phyloP scores from a whole-genome alignment of 2,888 invertebrate species.

The Melolontha melolontha region DNA sequence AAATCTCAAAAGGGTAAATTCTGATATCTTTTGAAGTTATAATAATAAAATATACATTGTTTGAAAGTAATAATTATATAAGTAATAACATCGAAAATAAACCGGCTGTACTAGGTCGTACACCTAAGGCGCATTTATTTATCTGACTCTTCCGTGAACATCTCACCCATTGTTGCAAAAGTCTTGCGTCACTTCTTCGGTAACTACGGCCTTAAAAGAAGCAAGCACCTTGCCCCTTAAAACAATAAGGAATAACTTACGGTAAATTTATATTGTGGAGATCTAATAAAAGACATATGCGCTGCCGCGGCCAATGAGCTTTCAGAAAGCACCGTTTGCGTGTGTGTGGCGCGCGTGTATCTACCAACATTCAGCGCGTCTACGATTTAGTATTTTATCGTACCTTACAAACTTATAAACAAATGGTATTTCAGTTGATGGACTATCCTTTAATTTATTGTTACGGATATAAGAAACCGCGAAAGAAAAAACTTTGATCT shows the following conservation, averaged over 20 bases:
- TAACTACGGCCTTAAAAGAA: slow-evolving; percentile 4
- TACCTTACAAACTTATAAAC: slow-evolving; percentile 41
- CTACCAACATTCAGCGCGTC: slow-evolving; percentile 35
- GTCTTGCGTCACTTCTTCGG: slow-evolving; percentile 41
- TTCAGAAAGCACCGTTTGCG: slow-evolving; percentile 49
- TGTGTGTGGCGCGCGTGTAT: slow-evolving; percentile 49
- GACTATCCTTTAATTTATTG: slow-evolving; percentile 19
- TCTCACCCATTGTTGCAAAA: slow-evolving; percentile 35
- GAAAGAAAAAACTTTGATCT: slow-evolving; percentile 16
- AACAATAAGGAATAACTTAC: slow-evolving; percentile 42
- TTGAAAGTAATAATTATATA: slow-evolving; percentile 4
- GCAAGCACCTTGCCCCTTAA: slow-evolving; percentile 35
- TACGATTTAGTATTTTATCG: slow-evolving; percentile 43
- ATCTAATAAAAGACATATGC: slow-evolving; percentile 50
- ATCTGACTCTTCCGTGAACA: slow-evolving; percentile 47
- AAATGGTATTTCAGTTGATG: slow-evolving; percentile 18
- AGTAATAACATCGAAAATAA: background rate
- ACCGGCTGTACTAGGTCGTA: slow-evolving; percentile 32
- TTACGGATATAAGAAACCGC: slow-evolving; percentile 9
- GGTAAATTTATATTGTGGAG: slow-evolving; percentile 46
- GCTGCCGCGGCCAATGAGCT: slow-evolving; percentile 50
- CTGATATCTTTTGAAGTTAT: too few relatives aligned
- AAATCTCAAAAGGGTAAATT: too few relatives aligned
- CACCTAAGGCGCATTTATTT: slow-evolving; percentile 44
- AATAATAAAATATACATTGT: too few relatives aligned